phyloP scores from a whole-genome alignment of 2,113 vertebrate species.

The human (Homo sapiens) region DNA sequence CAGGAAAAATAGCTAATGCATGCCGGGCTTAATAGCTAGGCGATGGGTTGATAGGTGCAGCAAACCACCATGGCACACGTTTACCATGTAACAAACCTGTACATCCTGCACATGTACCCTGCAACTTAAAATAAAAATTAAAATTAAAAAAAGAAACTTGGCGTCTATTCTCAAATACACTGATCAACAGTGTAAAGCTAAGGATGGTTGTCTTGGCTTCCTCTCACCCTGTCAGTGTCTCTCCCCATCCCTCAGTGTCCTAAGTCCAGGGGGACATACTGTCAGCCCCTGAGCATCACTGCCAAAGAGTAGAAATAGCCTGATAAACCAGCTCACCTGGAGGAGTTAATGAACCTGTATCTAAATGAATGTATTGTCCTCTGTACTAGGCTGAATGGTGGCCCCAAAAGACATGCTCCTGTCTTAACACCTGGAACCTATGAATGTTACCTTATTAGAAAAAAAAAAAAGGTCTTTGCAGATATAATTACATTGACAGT shows the following conservation, averaged over 20 bases:
- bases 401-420: background rate
- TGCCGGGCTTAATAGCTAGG: no score
- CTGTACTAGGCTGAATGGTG: no score
- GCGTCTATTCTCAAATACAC: background rate
- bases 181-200: background rate
- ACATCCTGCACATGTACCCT: no score
- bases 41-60: no score
- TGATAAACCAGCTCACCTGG: background rate
- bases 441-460: background rate
- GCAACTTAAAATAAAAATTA: no score
- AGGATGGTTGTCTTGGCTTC: accelerated
- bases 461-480: background rate
- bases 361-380: background rate
- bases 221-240: background rate
- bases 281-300: background rate
- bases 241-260: background rate
- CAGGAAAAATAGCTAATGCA: no score
- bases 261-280: background rate
- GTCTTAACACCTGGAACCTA: background rate
- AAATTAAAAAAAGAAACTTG: no score
- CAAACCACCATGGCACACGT: no score
- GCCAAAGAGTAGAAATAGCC: background rate
- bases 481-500: background rate
- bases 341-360: background rate
- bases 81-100: no score